Conservation (phyloP, 2,888 invertebrate genomes). For the Smittia sp. region DNA sequence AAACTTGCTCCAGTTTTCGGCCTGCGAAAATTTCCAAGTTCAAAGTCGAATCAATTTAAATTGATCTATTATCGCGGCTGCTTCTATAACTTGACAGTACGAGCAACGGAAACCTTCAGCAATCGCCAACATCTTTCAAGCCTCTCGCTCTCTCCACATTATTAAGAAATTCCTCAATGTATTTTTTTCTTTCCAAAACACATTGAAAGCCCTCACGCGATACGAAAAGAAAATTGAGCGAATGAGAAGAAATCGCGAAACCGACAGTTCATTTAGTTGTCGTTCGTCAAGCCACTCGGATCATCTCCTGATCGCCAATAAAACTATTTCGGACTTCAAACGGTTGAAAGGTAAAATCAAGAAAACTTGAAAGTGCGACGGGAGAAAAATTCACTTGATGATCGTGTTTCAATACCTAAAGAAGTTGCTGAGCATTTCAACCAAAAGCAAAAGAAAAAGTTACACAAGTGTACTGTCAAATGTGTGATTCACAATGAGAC, state of each 20-base stretch:
- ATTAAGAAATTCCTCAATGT: not conserved
- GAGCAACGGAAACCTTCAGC: not conserved
- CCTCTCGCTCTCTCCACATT: not conserved
- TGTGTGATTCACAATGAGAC: not conserved
- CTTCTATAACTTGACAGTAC: not conserved
- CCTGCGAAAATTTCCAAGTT: not conserved
- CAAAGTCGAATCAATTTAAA: not conserved
- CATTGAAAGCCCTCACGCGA: not conserved
- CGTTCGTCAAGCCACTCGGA: not conserved
- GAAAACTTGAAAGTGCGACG: not conserved
- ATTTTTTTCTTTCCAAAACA: not conserved
- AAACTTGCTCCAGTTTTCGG: not conserved
- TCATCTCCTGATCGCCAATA: not conserved
- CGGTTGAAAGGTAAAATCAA: not conserved
- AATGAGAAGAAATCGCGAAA: not conserved
- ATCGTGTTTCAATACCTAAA: not conserved
- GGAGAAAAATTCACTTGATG: not conserved
- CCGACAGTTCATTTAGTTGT: not conserved
- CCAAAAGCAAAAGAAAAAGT: not conserved
- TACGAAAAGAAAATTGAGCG: constrained; percentile 1
- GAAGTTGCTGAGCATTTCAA: not conserved
- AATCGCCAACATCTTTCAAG: not conserved
- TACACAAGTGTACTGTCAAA: not conserved
- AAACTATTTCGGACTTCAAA: not conserved
- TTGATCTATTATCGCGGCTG: not conserved